These are phyloP conservation scores for Schlechtendalia chinensis DNA, from an alignment of 1,140 invertebrate species.

Conservation along the genomic window DNA sequence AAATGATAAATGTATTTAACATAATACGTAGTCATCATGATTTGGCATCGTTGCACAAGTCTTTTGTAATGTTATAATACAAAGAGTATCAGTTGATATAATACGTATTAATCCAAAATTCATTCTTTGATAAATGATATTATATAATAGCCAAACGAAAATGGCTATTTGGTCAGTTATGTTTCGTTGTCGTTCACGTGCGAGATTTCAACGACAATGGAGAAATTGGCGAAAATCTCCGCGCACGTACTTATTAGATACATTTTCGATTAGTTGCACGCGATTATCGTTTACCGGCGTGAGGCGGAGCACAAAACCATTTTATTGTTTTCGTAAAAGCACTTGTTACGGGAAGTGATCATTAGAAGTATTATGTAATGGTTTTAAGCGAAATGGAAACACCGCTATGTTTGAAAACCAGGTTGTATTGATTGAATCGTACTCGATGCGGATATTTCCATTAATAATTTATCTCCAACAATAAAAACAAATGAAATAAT, in stretches of 20 bases:
- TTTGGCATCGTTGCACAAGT: no score
- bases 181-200: not conserved
- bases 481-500: no score
- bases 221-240: not conserved
- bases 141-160: not conserved
- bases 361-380: not conserved
- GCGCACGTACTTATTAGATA: not conserved
- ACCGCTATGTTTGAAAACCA: not conserved
- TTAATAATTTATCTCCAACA: no score
- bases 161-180: not conserved
- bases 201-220: not conserved
- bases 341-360: not conserved
- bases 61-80: no score
- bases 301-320: not conserved
- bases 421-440: not conserved
- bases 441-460: not conserved
- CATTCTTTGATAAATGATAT: not conserved
- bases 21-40: no score
- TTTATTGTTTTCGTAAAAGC: not conserved
- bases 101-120: not conserved
- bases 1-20: no score
- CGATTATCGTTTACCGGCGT: not conserved
- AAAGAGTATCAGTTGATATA: no score
- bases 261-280: not conserved
- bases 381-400: not conserved